Base-by-base conservation (phyloP, 2,888 invertebrate genomes). In the Lepidochitona cinerea region DNA sequence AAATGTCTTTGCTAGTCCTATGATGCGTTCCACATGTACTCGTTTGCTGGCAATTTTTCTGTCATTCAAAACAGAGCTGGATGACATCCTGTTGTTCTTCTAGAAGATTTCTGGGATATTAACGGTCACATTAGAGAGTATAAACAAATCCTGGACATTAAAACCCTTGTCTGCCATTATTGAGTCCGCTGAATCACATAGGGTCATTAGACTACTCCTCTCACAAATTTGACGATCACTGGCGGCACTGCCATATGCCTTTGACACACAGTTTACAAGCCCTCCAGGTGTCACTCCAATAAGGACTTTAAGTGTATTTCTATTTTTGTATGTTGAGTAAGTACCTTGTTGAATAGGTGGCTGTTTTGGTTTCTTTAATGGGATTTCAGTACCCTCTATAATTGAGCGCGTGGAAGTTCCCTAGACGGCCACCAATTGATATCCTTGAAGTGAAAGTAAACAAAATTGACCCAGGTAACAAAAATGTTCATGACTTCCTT, bases 171-270 rank as follows among this genome's bases (percentile, higher is more conserved):
- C 76, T 12, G 75, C 79, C 78, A 79, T 78, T 18, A 81, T 68
- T 36, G 69, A 71, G 69, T 81, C 79, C 18, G 67, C 64, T 23
- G 69, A 72, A 32, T 77, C 75, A 76, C 79, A 79, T 37, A 71
- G n/a, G 7, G 23, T 12, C 12, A 68, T 41, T 33, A 79, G 32
- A 18, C 65, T 64, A 49, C 75, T 66, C 26, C 75, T 49, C 68
- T 81, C 80, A n/a, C 76, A 76, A 59, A 79, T 79, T 53, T 80
- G 79, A 12, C 81, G 71, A 59, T 81, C 80, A 75, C 80, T 80
- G 3, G 77, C 77, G 23, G 76, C 74, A n/a, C 79, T 76, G 18
- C 78, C 77, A 75, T 73, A 80, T 26, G 74, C 75, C 32, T 37
- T 12, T 1, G 71, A 73, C 2, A 81, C 71, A 69, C 53, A 78